A percentile compares a stretch with the other conserved stretches of the same genome.
phyloP scores from a whole-genome alignment of 2,113 vertebrate species.

The Equus przewalskii region DNA sequence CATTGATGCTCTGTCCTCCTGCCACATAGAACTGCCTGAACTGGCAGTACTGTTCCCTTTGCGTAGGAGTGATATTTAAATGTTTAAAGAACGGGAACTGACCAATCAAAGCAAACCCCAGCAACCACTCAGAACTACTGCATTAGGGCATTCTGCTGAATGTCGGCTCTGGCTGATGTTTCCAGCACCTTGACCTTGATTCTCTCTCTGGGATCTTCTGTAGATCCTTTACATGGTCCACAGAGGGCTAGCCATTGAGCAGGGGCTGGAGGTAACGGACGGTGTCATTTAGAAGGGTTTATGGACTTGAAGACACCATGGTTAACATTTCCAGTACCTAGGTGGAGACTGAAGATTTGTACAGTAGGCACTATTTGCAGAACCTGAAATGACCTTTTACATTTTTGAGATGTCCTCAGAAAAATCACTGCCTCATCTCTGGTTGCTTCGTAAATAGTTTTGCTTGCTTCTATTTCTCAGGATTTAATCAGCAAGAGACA shows the following conservation, averaged over 20 bases:
- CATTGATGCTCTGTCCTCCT: background rate
- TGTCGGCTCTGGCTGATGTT: background rate
- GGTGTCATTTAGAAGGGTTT: slow-evolving; percentile 18
- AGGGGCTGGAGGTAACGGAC: background rate
- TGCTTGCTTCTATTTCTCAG: slow-evolving; percentile 52
- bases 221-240: background rate
- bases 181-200: background rate
- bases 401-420: slow-evolving; percentile 63
- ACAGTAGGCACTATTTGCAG: background rate
- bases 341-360: background rate
- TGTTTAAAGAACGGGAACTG: background rate
- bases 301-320: background rate
- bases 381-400: slow-evolving; percentile 53
- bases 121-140: background rate
- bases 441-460: slow-evolving; percentile 50
- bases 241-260: background rate
- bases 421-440: slow-evolving; percentile 1
- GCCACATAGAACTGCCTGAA: background rate
- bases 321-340: background rate
- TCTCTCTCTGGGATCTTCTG: background rate
- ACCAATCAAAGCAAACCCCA: background rate
- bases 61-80: background rate
- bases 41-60: background rate
- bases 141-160: background rate
- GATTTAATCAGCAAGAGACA: slow-evolving; percentile 66